Base-by-base conservation (phyloP, 2,797 vertebrate genomes). In the Peromyscus nudipes region DNA sequence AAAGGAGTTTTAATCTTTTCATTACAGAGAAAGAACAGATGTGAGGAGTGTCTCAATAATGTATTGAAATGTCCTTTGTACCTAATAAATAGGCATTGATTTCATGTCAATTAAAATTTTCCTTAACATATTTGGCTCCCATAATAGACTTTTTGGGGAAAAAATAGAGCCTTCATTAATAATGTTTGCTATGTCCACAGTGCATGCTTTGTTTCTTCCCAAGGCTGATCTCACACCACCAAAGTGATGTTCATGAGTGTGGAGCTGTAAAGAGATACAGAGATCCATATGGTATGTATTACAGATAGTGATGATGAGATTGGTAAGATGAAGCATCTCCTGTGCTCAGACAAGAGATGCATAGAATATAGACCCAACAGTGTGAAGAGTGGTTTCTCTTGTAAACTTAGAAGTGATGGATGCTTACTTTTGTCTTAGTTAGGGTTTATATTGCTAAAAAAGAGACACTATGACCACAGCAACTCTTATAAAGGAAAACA, bases 301-400 rank as follows among this genome's bases (percentile, higher is more conserved):
- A 2, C 3, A 13, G 23, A 21, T 2, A 19, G 6, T 6, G 1
- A 25, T 2, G 23, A 21, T 7, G 1, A 71, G 0, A 1, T 4
- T 69, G n/a, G 31, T 19, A 25, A n/a, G 1, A 9, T 19, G 25
- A 2, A 27, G 25, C 21, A 17, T 55, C n/a, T 29, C 76, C 14
- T 52, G 19, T 57, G 52, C 11, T 75, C 81, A 65, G 40, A 55
- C 3, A 52, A 46, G 9, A 69, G 9, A 34, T 46, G 0, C 27
- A 16, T 6, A 25, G 8, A 6, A 12, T 46, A 46, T 64, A 46
- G 9, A 29, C n/a, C 27, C 65, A 40, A 52, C 12, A 88, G 3
- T 55, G 67, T 0, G 67, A 83, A 43, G 17, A 46, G 3, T 6
- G 43, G 43, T 37, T 19, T 52, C 4, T 40, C 73, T 64, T 23